Evolutionary conservation across 2,113 vertebrate species (phyloP).

Genomic region (Ellobius talpinus): DNA sequence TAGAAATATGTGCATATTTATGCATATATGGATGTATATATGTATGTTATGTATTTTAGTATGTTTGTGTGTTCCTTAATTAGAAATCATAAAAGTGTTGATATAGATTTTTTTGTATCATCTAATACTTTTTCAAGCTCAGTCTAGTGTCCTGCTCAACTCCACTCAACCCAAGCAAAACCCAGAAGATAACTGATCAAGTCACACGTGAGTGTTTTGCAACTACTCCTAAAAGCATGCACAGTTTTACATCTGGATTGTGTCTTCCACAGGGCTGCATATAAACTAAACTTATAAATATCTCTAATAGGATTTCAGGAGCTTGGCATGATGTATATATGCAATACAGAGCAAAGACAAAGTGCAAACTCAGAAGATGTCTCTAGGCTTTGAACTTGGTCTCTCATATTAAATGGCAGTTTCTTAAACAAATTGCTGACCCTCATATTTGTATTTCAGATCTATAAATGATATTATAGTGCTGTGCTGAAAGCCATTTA

Average conservation of each 20-base stretch:
- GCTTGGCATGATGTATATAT: rapidly evolving
- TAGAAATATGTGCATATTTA: neutral
- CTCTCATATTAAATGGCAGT: neutral
- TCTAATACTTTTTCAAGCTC: neutral
- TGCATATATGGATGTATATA: neutral
- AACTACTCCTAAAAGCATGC: neutral
- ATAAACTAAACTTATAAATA: neutral
- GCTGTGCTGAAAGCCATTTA: neutral
- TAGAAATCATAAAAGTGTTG: neutral
- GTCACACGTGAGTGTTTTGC: neutral
- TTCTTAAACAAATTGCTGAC: neutral
- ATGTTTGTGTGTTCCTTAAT: neutral
- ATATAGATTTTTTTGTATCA: neutral
- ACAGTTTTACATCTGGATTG: neutral
- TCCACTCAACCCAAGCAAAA: neutral
- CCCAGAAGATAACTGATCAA: neutral
- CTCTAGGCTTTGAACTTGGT: neutral
- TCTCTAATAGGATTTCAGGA: neutral
- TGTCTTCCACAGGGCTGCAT: rapidly evolving
- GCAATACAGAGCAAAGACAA: rapidly evolving
- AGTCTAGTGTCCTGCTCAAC: neutral
- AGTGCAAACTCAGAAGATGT: neutral
- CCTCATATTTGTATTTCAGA: neutral
- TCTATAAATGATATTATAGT: neutral
- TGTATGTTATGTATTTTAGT: neutral